Evolutionary conservation across 2,113 vertebrate species (phyloP).

Genomic region (Greenwoodochromis staneri): DNA sequence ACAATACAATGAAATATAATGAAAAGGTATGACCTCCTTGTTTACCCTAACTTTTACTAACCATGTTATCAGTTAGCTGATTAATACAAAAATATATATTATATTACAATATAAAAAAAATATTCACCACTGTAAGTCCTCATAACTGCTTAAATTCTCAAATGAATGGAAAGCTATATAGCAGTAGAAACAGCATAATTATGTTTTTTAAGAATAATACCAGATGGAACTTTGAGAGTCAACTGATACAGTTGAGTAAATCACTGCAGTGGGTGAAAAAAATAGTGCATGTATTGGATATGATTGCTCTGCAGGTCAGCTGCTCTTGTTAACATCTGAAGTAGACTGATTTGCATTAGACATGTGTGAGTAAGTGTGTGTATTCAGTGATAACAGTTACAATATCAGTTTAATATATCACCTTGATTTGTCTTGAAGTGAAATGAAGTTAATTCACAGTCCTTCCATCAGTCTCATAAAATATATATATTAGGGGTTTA

Average conservation of each 20-base stretch:
- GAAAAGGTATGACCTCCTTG: neutral
- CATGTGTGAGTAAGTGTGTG: neutral
- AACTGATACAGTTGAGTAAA: neutral
- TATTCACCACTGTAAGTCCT: rapidly evolving
- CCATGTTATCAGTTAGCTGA: neutral
- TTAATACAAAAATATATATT: neutral
- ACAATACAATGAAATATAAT: neutral
- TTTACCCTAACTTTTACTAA: neutral
- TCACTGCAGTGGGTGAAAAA: neutral
- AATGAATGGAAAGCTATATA: neutral
- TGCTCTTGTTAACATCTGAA: neutral
- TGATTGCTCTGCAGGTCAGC: neutral
- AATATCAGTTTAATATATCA: neutral
- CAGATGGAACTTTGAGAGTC: neutral
- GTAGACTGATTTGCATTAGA: neutral
- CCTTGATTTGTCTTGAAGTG: neutral
- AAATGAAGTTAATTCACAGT: neutral
- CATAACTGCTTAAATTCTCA: neutral
- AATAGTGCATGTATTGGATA: neutral
- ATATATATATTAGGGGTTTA: neutral
- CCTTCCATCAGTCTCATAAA: neutral
- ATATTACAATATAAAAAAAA: neutral
- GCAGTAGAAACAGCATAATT: neutral
- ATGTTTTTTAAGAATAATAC: neutral
- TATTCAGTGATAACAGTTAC: neutral